Evolutionary conservation across 2,113 vertebrate species (phyloP).

Genomic region (Rhabdomys dilectus): DNA sequence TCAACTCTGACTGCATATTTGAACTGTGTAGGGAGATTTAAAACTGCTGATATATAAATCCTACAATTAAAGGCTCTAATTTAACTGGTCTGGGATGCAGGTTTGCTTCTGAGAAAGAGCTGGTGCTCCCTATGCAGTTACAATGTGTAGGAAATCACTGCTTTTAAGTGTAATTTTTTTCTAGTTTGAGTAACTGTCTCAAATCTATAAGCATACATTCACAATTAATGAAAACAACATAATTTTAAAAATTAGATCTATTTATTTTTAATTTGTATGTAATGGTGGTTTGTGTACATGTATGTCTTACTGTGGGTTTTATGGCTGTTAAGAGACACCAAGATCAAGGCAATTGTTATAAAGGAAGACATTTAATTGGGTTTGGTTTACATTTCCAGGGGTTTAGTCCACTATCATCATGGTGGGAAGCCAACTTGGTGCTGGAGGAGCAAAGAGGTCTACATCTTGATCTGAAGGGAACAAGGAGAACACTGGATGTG

Average conservation of each 20-base stretch:
- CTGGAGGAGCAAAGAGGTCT: no score
- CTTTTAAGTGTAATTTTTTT: background rate
- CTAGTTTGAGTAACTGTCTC: background rate
- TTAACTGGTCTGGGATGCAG: background rate
- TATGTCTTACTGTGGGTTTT: no score
- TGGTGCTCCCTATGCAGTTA: background rate
- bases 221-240: conserved; percentile 17
- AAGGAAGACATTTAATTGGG: no score
- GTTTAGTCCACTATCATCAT: no score
- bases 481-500: no score
- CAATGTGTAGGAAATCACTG: background rate
- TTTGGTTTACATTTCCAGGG: no score
- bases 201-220: conserved; percentile 9
- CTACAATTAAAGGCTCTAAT: background rate
- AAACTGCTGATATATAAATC: background rate
- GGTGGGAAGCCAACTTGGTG: no score
- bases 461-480: no score
- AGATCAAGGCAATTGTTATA: no score
- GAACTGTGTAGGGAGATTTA: background rate
- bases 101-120: background rate
- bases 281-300: background rate
- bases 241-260: background rate
- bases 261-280: background rate
- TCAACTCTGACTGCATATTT: conserved; percentile 20
- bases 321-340: no score